Conservation (phyloP, 2,113 vertebrate species). For the Carettochelys insculpta region DNA sequence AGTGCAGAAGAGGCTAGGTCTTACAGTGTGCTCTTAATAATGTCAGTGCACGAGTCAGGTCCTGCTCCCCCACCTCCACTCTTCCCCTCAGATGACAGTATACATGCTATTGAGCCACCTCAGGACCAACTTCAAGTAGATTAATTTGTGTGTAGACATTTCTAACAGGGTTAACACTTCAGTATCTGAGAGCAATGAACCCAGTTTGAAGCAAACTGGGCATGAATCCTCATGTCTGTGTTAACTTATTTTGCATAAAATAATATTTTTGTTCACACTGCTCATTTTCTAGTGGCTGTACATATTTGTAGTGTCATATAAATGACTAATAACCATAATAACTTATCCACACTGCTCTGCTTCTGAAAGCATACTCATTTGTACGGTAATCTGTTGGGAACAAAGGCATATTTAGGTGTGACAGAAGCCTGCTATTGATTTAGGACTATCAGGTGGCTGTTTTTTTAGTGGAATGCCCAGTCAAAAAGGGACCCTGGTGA, state of each 20-base stretch:
- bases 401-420: neutral
- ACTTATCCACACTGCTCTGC: neutral
- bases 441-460: too few species aligned
- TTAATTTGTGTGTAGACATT: neutral
- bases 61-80: neutral
- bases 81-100: neutral
- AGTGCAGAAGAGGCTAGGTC: neutral
- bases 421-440: neutral
- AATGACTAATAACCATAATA: neutral
- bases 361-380: conserved; percentile 23
- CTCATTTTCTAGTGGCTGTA: conserved; percentile 1
- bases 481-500: too few species aligned
- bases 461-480: too few species aligned
- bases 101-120: neutral
- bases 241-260: neutral
- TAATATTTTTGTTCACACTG: neutral
- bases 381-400: neutral
- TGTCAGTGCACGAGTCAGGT: neutral
- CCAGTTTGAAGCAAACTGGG: neutral
- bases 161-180: neutral
- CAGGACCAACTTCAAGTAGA: neutral
- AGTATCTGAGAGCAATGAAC: neutral
- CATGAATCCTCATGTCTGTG: neutral
- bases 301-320: neutral
- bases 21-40: neutral